Percentiles rank a stretch among this genome's conserved stretches.
Conservation (phyloP, 2,888 invertebrate species). For the Amphipyra berbera region DNA sequence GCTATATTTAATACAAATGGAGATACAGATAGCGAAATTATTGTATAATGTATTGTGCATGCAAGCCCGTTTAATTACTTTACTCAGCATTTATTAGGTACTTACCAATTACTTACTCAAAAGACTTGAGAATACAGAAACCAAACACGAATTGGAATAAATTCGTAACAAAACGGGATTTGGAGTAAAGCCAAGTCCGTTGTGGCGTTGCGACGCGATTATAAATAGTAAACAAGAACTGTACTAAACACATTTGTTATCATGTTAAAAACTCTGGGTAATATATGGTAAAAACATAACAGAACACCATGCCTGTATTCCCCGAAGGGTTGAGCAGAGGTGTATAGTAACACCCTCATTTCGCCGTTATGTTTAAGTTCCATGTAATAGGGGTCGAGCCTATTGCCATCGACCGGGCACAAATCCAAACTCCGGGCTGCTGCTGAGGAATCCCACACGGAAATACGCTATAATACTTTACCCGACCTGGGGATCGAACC, state of each 20-base stretch:
- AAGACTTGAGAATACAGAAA: constrained; percentile 50
- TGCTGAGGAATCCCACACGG: too few relatives aligned
- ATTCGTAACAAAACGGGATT: constrained; percentile 62
- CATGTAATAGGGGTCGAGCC: too few relatives aligned
- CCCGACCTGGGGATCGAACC: too few relatives aligned
- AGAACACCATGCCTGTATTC: too few relatives aligned
- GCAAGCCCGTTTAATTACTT: constrained; percentile 9
- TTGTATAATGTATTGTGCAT: constrained; percentile 1
- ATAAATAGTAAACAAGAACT: constrained; percentile 63
- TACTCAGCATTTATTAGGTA: constrained; percentile 25
- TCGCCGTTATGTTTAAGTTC: too few relatives aligned
- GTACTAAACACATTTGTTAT: constrained; percentile 44
- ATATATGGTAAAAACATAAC: too few relatives aligned
- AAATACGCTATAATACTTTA: too few relatives aligned
- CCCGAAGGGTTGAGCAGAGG: too few relatives aligned
- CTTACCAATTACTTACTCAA: constrained; percentile 36
- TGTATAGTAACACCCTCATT: too few relatives aligned
- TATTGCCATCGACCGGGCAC: too few relatives aligned
- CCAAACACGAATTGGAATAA: constrained; percentile 60
- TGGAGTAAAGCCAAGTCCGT: constrained; percentile 64
- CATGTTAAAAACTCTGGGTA: constrained; percentile 18
- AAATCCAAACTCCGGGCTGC: too few relatives aligned
- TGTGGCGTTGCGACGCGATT: constrained; percentile 56
- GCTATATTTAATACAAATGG: too few relatives aligned
- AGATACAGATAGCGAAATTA: background rate